phyloP scores from a whole-genome alignment of 2,113 vertebrate species.

The Pachycephala philippinensis region DNA sequence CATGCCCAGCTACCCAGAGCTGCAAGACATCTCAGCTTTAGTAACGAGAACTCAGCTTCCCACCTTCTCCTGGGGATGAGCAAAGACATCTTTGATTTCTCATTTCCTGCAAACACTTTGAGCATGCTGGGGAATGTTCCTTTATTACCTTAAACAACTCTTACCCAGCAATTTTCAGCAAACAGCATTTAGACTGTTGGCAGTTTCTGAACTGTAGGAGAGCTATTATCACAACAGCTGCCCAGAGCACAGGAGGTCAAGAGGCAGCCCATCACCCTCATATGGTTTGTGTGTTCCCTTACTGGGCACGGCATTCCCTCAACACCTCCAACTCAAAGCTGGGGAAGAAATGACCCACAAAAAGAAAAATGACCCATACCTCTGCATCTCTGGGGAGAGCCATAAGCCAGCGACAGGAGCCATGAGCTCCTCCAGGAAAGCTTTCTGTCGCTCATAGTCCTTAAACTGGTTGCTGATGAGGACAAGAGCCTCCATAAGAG shows the following conservation, averaged over 20 bases:
- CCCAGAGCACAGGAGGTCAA: neutral
- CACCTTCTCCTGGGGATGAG: neutral
- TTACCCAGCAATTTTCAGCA: neutral
- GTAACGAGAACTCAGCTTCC: neutral
- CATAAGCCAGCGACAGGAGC: slow-evolving; percentile 82
- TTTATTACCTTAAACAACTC: neutral
- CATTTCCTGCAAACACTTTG: neutral
- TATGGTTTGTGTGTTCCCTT: neutral
- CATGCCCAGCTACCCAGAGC: neutral
- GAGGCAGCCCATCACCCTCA: neutral
- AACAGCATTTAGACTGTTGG: neutral
- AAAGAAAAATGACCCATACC: slow-evolving; percentile 61
- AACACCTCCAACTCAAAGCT: neutral
- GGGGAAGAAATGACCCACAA: slow-evolving; percentile 18
- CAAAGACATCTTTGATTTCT: neutral
- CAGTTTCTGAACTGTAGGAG: neutral
- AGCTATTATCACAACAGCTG: neutral
- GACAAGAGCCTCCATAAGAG: slow-evolving; percentile 92
- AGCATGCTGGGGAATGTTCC: neutral
- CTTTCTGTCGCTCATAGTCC: slow-evolving; percentile 88
- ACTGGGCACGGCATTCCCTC: rapidly evolving
- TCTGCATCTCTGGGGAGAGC: slow-evolving; percentile 90
- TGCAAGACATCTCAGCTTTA: neutral
- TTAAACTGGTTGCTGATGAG: slow-evolving; percentile 97
- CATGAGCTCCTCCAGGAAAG: slow-evolving; percentile 90